Evolutionary conservation across 2,797 vertebrate species (phyloP), one percentile per base, ranked within the genome.

Genomic region (Acipenser transmontanus): DNA sequence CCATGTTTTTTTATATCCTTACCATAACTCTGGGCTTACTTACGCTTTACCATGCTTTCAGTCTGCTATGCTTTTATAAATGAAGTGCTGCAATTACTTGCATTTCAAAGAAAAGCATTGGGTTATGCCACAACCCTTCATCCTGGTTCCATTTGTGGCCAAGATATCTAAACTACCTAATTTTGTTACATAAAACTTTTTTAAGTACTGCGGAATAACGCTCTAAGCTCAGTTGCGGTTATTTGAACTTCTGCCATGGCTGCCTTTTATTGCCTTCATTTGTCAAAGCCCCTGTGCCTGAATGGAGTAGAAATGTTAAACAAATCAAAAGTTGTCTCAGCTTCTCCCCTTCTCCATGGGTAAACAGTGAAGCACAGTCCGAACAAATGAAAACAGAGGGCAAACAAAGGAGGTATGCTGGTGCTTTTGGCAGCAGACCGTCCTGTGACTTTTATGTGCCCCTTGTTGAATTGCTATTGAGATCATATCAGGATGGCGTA

Each of bases 241-340:
- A 80, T 85, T 86, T 82, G 81, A 87, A 78, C 82, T 75, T 82
- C 79, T 81, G 84, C 85, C 86, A 86, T 75, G 80, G 80, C 82
- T 84, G 80, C 72, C 81, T 72, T 88, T 86, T 86, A 88, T 85
- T 82, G 80, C 81, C 81, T 85, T 76, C 83, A 82, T 87, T 89
- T 89, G 86, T 91, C 87, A 87, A 82, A 82, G 81, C 78, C 78
- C 69, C 66, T 70, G 73, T 78, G 76, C 72, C 72, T 88, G 85
- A 89, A 89, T 88, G 80, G 83, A 79, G 80, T 79, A 79, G 75
- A 84, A 82, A 83, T 79, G 78, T 83, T 83, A 82, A 86, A 87
- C 89, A 90, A 88, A 88, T 83, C 81, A 77, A 84, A 80, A 85
- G 80, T 78, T 85, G 87, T 77, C 80, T 86, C 66, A 76, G 72